Conservation (phyloP, 2,113 vertebrate species). For the Turdus rufiventris region DNA sequence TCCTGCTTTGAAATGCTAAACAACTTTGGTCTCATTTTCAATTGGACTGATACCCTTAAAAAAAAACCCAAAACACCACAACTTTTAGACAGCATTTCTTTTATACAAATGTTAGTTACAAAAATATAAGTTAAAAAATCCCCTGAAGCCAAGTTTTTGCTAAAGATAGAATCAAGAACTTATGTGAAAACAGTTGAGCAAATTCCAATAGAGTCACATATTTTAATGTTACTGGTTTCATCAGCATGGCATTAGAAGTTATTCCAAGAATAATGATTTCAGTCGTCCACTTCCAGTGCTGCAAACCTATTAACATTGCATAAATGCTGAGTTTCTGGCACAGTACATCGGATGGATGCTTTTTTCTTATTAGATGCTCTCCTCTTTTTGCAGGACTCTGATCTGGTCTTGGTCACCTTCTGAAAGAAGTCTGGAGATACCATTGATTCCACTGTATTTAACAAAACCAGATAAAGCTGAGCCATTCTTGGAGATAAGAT, state of each 20-base stretch:
- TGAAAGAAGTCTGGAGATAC: slow-evolving; percentile 52
- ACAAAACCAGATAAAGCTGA: slow-evolving; percentile 71
- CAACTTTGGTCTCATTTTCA: not conserved
- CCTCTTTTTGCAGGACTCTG: slow-evolving; percentile 31
- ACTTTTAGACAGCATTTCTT: not conserved
- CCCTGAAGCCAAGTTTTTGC: not conserved
- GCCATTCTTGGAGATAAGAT: slow-evolving; percentile 58
- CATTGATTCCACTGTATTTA: slow-evolving; percentile 38
- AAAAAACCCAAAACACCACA: not conserved
- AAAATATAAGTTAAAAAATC: not conserved
- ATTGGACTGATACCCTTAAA: not conserved
- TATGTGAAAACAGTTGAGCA: not conserved
- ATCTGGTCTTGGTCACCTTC: not conserved
- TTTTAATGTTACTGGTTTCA: not conserved
- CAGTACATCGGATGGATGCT: not conserved
- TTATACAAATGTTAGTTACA: not conserved
- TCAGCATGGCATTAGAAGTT: not conserved
- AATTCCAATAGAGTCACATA: not conserved
- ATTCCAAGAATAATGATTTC: not conserved
- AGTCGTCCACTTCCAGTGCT: slow-evolving; percentile 46
- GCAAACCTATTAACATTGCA: slow-evolving; percentile 58
- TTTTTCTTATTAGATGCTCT: not conserved
- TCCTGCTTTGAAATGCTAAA: not conserved
- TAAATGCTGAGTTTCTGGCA: not conserved
- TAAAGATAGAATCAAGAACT: not conserved